phyloP scores from a whole-genome alignment of 2,888 invertebrate genomes.

The Acheta domesticus region DNA sequence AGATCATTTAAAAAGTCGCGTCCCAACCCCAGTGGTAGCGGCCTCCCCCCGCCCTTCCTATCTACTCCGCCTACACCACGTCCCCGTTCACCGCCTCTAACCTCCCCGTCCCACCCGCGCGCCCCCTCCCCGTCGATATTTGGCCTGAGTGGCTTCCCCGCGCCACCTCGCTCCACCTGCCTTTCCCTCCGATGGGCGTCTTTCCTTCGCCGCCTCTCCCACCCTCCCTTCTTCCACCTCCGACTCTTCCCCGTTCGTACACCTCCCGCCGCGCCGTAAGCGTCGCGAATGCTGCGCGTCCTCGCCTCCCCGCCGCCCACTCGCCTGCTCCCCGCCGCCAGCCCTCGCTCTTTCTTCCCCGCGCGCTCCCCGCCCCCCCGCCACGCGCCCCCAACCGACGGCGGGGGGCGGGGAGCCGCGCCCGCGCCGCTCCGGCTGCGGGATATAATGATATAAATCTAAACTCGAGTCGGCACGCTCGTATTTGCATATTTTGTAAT shows the following conservation, averaged over 20 bases:
- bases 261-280: background rate
- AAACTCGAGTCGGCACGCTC: conserved; percentile 20
- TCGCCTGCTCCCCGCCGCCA: background rate
- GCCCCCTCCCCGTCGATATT: too few species aligned
- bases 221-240: conserved; percentile 12
- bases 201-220: background rate
- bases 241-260: background rate
- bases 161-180: too few species aligned
- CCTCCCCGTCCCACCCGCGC: too few species aligned
- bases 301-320: too few species aligned
- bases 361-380: background rate
- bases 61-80: background rate
- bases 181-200: background rate
- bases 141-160: too few species aligned
- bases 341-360: background rate
- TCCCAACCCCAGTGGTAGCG: background rate
- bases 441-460: conserved; percentile 19
- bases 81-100: background rate
- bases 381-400: background rate
- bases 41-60: background rate
- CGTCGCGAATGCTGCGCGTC: background rate
- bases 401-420: background rate
- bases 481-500: conserved; percentile 35
- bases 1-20: background rate
- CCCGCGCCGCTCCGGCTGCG: background rate